A percentile compares a stretch with the other conserved stretches of the same genome.
phyloP scores from a whole-genome alignment of 2,113 vertebrate species.

The Probosciger aterrimus region DNA sequence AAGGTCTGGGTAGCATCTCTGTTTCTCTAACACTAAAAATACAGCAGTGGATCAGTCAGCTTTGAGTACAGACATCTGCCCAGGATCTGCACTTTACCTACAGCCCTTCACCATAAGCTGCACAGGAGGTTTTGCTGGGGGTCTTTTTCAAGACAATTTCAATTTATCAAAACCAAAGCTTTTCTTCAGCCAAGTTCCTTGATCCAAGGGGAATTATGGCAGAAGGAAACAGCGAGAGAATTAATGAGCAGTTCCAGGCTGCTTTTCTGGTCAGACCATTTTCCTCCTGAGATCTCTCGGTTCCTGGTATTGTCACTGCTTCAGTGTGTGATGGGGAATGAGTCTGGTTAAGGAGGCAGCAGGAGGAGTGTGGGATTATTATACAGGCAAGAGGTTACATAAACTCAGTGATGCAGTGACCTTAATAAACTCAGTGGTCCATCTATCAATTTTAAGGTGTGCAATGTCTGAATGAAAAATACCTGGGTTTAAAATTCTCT shows the following conservation, averaged over 20 bases:
- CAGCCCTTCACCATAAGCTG: background rate
- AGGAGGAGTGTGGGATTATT: background rate
- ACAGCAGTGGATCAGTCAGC: background rate
- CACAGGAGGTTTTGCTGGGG: background rate
- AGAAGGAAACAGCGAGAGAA: background rate
- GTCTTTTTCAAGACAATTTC: background rate
- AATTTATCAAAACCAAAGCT: background rate
- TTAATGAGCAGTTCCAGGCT: background rate
- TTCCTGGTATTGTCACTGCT: background rate
- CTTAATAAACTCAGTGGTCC: background rate
- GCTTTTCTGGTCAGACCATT: background rate
- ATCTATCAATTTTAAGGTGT: accelerated
- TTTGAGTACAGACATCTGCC: background rate
- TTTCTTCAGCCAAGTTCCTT: background rate
- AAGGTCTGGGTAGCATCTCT: background rate
- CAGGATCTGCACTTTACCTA: background rate
- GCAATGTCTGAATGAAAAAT: background rate
- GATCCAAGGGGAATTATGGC: background rate
- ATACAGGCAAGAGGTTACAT: background rate
- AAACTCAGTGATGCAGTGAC: background rate
- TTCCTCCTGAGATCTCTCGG: background rate
- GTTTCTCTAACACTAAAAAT: background rate
- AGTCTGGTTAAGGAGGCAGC: background rate
- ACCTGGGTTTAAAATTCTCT: background rate
- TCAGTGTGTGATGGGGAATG: background rate